Evolutionary conservation across 2,797 vertebrate genomes (phyloP).

Genomic region (Lagocephalus sceleratus): DNA sequence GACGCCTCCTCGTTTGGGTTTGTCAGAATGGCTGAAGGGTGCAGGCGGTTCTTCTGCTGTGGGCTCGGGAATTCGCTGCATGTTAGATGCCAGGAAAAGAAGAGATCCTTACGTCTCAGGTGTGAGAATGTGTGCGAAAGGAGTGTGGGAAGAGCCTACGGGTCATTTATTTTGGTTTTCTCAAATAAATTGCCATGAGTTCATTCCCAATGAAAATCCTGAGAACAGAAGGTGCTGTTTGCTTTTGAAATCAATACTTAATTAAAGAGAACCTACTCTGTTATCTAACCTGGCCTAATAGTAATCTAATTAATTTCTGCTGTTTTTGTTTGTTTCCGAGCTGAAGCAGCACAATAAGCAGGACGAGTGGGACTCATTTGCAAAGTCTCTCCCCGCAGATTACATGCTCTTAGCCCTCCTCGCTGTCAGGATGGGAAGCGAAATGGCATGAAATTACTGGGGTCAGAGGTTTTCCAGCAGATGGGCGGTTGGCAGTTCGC

Average conservation of each 20-base stretch:
- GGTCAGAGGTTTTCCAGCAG: constrained; percentile 26
- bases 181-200: background rate
- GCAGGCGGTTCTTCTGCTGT: too few relatives aligned
- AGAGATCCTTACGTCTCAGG: too few relatives aligned
- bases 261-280: constrained; percentile 20
- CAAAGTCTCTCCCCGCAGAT: constrained; percentile 20
- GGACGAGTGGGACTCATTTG: constrained; percentile 24
- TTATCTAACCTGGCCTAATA: background rate
- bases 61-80: too few relatives aligned
- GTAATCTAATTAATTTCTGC: background rate
- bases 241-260: constrained; percentile 31
- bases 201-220: background rate
- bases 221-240: background rate
- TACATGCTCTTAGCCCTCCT: constrained; percentile 31
- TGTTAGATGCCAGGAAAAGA: too few relatives aligned
- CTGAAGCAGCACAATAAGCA: constrained; percentile 10
- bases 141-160: too few relatives aligned
- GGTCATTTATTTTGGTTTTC: too few relatives aligned
- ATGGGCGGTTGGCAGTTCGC: constrained; percentile 5
- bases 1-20: too few relatives aligned
- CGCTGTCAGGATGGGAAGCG: constrained; percentile 18
- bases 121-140: too few relatives aligned
- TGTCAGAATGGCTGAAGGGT: too few relatives aligned
- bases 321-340: constrained; percentile 4
- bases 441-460: constrained; percentile 27